Base-by-base conservation (phyloP, 2,797 vertebrate genomes). In the Margarornis squamiger region DNA sequence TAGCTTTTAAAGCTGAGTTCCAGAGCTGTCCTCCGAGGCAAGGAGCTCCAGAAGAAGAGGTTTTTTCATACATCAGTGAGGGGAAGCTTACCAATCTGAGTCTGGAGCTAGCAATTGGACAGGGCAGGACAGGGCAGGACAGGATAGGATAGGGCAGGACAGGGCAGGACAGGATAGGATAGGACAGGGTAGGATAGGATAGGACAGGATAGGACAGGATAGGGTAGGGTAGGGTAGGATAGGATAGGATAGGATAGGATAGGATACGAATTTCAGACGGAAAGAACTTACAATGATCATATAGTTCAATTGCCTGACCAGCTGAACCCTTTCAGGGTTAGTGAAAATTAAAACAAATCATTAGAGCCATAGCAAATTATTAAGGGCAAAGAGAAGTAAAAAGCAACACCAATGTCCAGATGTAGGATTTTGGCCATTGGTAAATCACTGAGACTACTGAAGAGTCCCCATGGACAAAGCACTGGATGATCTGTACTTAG, bases 351-450 rank as follows among this genome's bases (percentile, higher is more conserved):
- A 86, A 86, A 27, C 1, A 67, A 41, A 52, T 65, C 12, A 15
- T 72, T 74, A 66, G 34, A 2, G 3, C 2, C 2, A 45, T 5
- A 58, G 7, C 0, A 30, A 68, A 41, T 63, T 24, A 32, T 41
- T n/a, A 32, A 71, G 36, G 20, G 10, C 5, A 51, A 46, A 2
- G 2, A 4, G 5, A 52, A 15, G 36, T 39, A 49, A 62, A 55
- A 30, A 5, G 14, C 26, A 65, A 30, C 1, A 1, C 7, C 23
- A 34, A 11, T 13, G n/a, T 34, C 7, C 2, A 2, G 26, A 23
- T 34, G 32, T 6, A 46, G 11, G 2, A 22, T 57, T 72, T 41
- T 72, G 19, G 13, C 18, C 20, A 19, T 2, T 23, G 24, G 10
- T 51, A 57, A 24, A 9, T 39, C 38, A 30, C 12, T 54, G 21